These are phyloP conservation scores for Cydia pomonella DNA, from an alignment of 1,140 invertebrate species.

Conservation along the genomic window DNA sequence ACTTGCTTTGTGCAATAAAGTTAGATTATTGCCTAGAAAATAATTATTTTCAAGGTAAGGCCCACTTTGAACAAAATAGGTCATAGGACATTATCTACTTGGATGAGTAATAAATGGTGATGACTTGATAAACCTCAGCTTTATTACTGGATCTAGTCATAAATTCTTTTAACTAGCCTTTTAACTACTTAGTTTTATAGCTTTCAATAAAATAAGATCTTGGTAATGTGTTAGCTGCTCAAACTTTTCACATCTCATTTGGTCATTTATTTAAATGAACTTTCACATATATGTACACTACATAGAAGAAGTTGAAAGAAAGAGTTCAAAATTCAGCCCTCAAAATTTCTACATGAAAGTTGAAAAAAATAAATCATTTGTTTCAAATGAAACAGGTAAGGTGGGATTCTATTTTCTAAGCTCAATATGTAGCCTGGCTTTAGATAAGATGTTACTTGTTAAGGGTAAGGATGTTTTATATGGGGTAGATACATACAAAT, in stretches of 20 bases:
- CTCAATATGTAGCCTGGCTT: no score
- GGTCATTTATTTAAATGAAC: neutral
- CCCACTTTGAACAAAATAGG: neutral
- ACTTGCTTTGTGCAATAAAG: neutral
- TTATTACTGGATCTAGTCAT: constrained; percentile 1
- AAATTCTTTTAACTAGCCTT: neutral
- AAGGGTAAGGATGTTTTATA: no score
- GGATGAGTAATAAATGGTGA: neutral
- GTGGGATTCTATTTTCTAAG: no score
- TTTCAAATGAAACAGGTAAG: no score
- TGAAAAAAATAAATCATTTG: no score
- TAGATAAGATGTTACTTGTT: no score
- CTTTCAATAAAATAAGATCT: constrained; percentile 5
- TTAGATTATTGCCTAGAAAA: neutral
- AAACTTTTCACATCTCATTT: neutral
- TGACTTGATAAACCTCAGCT: neutral
- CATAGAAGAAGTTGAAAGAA: neutral
- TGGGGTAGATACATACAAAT: no score
- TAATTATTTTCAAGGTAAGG: neutral
- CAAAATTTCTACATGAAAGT: no score
- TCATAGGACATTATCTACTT: neutral
- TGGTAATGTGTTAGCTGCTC: neutral
- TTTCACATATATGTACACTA: neutral
- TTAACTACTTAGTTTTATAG: constrained; percentile 9
- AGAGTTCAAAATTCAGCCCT: no score